Conservation (phyloP, 1,140 invertebrate genomes). For the Aleiodes sp. region DNA sequence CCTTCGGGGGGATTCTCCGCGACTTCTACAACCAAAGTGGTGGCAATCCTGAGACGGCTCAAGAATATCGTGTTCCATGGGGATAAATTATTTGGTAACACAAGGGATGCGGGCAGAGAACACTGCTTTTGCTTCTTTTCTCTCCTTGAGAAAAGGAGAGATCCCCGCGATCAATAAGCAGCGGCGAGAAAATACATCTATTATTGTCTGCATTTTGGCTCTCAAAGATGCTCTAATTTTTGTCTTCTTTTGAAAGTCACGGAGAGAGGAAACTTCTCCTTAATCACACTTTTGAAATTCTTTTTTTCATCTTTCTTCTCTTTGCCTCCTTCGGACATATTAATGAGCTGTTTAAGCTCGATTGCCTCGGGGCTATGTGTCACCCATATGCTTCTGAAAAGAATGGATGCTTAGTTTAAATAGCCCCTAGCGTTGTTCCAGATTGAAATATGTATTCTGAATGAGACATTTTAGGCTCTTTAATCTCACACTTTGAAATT, state of each 20-base stretch:
- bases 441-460: constrained; percentile 3
- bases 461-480: not conserved
- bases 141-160: too few species aligned
- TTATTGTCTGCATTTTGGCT: too few species aligned
- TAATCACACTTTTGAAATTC: too few species aligned
- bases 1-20: constrained; percentile 31
- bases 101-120: too few species aligned
- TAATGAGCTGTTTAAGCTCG: not conserved
- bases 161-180: too few species aligned
- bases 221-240: too few species aligned
- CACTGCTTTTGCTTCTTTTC: too few species aligned
- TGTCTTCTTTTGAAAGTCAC: too few species aligned
- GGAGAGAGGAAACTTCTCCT: too few species aligned
- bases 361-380: not conserved
- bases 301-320: too few species aligned
- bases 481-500: too few species aligned
- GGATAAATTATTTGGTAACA: not conserved
- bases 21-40: constrained; percentile 39
- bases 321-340: not conserved
- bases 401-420: not conserved
- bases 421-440: not conserved
- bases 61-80: not conserved
- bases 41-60: not conserved
- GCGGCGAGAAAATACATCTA: too few species aligned
- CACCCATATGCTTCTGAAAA: not conserved